Base-by-base conservation (phyloP, 2,113 vertebrate species). In the Athene cunicularia region DNA sequence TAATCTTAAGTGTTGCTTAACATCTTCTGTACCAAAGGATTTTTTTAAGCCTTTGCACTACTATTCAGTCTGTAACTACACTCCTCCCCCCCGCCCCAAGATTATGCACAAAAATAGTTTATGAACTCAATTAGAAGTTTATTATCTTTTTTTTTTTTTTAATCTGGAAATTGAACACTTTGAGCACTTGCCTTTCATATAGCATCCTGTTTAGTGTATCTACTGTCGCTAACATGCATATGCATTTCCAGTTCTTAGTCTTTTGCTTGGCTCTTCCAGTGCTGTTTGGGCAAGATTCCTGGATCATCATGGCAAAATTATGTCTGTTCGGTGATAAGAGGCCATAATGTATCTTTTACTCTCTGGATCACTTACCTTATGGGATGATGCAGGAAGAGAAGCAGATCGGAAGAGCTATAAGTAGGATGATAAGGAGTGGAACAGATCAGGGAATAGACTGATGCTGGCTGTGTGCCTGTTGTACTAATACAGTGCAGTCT, bases 381-480 rank as follows among this genome's bases (percentile, higher is more conserved):
- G 43, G 81, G 13, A 53, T 81, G 64, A 49, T 70, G 79, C 53
- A 84, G 93, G 86, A 94, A 76, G 84, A 77, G 72, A 52, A 74
- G 64, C 64, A 79, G 47, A 91, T 79, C 66, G 84, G 83, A 87
- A 91, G 66, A 80, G 62, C 84, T 90, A 0, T 72, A 86, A 90
- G 93, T 72, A 85, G 89, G 86, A 41, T 84, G 91, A 77, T 71
- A 56, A 91, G 70, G 68, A 79, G 60, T 33, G 66, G 84, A 91
- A 95, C 77, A 93, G 91, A 90, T 75, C 84, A 87, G 87, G 93
- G 88, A 95, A 81, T 75, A 91, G 77, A 11, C 70, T 91, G 77
- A 26, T 79, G 77, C 91, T 96, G 96, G 91, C 93, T 75, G 23
- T 72, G 43, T 95, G 94, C 91, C 95, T 71, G 26, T 52, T 84